phyloP scores from a whole-genome alignment of 2,888 invertebrate genomes.

The Melanophora roralis region DNA sequence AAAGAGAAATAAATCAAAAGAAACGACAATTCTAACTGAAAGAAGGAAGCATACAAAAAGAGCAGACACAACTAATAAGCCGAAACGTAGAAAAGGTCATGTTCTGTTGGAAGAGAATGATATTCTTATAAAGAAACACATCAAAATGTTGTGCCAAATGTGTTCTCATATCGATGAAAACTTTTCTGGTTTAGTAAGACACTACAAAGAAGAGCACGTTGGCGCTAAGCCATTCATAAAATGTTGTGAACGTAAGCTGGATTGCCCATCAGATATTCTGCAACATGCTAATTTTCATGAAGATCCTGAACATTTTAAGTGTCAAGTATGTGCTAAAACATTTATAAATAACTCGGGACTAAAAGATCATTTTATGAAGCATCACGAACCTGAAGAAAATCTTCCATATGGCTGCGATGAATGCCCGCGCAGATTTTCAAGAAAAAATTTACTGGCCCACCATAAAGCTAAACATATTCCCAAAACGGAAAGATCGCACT shows the following conservation, averaged over 20 bases:
- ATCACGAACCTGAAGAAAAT: conserved; percentile 73
- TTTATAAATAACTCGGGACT: conserved; percentile 74
- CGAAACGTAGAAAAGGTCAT: conserved; percentile 67
- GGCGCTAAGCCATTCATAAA: conserved; percentile 70
- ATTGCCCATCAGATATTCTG: conserved; percentile 72
- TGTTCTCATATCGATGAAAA: conserved; percentile 71
- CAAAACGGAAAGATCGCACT: conserved; percentile 67
- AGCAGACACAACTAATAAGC: conserved; percentile 24
- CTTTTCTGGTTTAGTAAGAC: conserved; percentile 72
- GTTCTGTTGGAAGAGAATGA: conserved; percentile 68
- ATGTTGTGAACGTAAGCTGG: conserved; percentile 75
- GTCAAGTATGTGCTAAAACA: conserved; percentile 73
- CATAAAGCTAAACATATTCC: conserved; percentile 73
- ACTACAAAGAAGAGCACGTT: conserved; percentile 72
- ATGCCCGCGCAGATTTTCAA: conserved; percentile 74
- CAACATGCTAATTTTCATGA: conserved; percentile 76
- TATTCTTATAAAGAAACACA: conserved; percentile 72
- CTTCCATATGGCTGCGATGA: conserved; percentile 73
- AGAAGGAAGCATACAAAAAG: conserved; percentile 10
- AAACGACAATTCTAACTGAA: neutral
- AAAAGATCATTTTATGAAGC: conserved; percentile 72
- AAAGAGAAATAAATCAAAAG: conserved; percentile 27
- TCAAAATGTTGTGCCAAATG: conserved; percentile 74
- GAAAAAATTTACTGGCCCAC: conserved; percentile 72
- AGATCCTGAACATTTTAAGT: conserved; percentile 76